A percentile compares a stretch with the other conserved stretches of the same genome.
Conservation (phyloP, 1,140 invertebrate genomes). For the Trichonephila inaurata region DNA sequence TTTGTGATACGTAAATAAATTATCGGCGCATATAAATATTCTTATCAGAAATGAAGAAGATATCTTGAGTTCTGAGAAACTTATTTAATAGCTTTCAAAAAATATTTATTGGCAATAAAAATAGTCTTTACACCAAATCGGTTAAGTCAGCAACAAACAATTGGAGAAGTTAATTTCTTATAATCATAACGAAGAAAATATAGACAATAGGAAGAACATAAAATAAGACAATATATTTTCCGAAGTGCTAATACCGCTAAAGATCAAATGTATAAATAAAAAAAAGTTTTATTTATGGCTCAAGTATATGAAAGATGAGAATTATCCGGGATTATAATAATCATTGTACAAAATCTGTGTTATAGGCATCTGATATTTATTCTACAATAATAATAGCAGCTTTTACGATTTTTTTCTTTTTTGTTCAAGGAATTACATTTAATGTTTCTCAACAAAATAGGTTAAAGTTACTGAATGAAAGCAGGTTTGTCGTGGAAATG, state of each 20-base stretch:
- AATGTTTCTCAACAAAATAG: conserved; percentile 33
- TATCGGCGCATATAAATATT: background rate
- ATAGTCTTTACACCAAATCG: background rate
- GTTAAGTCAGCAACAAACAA: too few species aligned
- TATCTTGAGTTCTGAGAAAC: background rate
- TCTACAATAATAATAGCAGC: conserved; percentile 4
- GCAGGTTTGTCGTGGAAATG: conserved; percentile 2
- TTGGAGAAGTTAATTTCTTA: too few species aligned
- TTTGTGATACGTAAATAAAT: background rate
- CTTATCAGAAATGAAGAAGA: background rate
- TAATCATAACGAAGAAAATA: background rate
- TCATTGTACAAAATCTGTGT: background rate
- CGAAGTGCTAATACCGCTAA: background rate
- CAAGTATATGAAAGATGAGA: background rate
- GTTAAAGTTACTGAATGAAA: conserved; percentile 16
- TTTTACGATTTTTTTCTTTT: background rate
- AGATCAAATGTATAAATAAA: background rate
- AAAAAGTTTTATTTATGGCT: background rate
- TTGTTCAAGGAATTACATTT: background rate
- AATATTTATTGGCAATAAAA: conserved; percentile 5
- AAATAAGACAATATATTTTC: conserved; percentile 16
- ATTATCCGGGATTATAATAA: background rate
- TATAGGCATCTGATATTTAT: conserved; percentile 7
- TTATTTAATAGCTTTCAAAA: background rate
- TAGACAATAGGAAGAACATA: background rate